These are phyloP conservation scores for Telenomus remus DNA, from an alignment of 1,140 invertebrate species.

Conservation along the genomic window DNA sequence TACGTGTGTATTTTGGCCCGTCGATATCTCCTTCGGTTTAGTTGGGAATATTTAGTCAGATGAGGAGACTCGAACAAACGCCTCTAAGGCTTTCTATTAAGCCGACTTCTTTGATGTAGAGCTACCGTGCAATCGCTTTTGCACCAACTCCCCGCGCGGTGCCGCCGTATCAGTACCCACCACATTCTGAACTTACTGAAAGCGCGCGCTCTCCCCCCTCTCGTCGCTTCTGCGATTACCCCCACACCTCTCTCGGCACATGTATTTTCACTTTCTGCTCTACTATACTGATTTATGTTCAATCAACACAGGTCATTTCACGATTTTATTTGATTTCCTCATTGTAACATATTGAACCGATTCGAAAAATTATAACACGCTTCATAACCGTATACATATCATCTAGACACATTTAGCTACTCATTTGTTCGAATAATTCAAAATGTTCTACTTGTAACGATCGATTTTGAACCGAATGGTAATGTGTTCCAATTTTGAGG, in stretches of 20 bases:
- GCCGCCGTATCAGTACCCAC: conserved; percentile 66
- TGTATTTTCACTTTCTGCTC: conserved; percentile 36
- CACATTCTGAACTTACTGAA: conserved; percentile 61
- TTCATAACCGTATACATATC: too few relatives aligned
- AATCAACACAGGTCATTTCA: conserved; percentile 40
- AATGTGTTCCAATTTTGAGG: too few relatives aligned
- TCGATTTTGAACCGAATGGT: too few relatives aligned
- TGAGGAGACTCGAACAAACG: conserved; percentile 76
- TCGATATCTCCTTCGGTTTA: conserved; percentile 68
- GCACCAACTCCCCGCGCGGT: conserved; percentile 59
- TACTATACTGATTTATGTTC: conserved; percentile 44
- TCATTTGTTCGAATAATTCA: too few relatives aligned
- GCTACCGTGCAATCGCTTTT: conserved; percentile 70
- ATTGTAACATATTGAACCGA: conserved; percentile 11
- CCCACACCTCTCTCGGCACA: conserved; percentile 22
- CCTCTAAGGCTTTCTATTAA: conserved; percentile 77
- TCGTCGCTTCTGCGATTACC: neutral
- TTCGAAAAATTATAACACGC: too few relatives aligned
- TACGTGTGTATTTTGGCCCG: conserved; percentile 71
- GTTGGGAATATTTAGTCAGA: conserved; percentile 75
- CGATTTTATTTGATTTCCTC: conserved; percentile 23
- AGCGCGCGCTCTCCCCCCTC: conserved; percentile 19
- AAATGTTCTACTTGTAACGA: too few relatives aligned
- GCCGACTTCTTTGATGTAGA: conserved; percentile 75
- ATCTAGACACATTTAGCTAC: too few relatives aligned